Evolutionary conservation across 2,888 invertebrate species (phyloP).

Genomic region (Nudaria mundana): DNA sequence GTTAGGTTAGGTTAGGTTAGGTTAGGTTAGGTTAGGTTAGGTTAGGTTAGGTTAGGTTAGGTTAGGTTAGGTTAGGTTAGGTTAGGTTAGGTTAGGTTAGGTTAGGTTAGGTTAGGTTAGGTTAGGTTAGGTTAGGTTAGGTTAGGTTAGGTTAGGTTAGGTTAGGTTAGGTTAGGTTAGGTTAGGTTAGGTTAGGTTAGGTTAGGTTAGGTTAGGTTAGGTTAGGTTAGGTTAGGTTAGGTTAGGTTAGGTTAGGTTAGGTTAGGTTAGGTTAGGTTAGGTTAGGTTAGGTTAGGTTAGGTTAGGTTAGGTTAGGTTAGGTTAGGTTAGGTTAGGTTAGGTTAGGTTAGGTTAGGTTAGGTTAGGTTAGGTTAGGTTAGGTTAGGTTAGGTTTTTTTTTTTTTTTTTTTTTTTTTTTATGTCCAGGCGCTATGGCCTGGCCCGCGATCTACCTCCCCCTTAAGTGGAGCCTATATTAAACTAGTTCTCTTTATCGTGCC

Average conservation of each 20-base stretch:
- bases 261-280: constrained; percentile 1
- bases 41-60: constrained; percentile 1
- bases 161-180: too few relatives aligned
- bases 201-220: too few relatives aligned
- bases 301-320: constrained; percentile 1
- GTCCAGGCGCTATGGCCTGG: neutral
- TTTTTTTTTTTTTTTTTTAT: neutral
- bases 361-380: constrained; percentile 2
- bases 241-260: constrained; percentile 1
- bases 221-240: constrained; percentile 1
- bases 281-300: constrained; percentile 1
- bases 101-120: neutral
- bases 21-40: neutral
- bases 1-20: too few relatives aligned
- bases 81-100: neutral
- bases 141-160: too few relatives aligned
- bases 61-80: constrained; percentile 1
- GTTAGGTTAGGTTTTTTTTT: neutral
- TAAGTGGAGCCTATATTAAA: too few relatives aligned
- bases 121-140: too few relatives aligned
- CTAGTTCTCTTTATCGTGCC: too few relatives aligned
- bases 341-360: constrained; percentile 2
- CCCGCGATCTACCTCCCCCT: too few relatives aligned
- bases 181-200: too few relatives aligned
- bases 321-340: constrained; percentile 2